A percentile compares a stretch with the other conserved stretches of the same genome.
Conservation (phyloP, 2,888 invertebrate species). For the Drosophila putrida region DNA sequence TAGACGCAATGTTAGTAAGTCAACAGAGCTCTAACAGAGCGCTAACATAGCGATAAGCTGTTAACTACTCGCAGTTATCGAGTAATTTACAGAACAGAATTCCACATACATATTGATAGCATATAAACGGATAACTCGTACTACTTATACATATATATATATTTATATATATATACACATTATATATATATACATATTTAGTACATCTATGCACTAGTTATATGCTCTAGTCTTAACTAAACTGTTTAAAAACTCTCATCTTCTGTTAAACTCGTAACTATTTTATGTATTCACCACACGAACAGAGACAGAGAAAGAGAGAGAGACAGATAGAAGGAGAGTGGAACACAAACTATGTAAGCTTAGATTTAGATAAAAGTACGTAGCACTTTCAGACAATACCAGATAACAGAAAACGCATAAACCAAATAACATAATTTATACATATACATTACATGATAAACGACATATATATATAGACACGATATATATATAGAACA, state of each 20-base stretch:
- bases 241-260: slow-evolving; percentile 17
- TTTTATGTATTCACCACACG: slow-evolving; percentile 32
- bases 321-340: background rate
- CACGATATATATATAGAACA: slow-evolving; percentile 22
- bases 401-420: slow-evolving; percentile 53
- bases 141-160: slow-evolving; percentile 32
- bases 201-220: slow-evolving; percentile 67
- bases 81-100: slow-evolving; percentile 53
- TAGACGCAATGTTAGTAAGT: slow-evolving; percentile 78
- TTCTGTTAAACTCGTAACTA: slow-evolving; percentile 44
- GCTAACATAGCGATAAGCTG: slow-evolving; percentile 22
- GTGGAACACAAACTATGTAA: slow-evolving; percentile 63
- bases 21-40: slow-evolving; percentile 11
- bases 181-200: slow-evolving; percentile 9
- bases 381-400: slow-evolving; percentile 79
- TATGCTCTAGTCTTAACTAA: slow-evolving; percentile 59
- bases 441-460: slow-evolving; percentile 29
- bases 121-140: slow-evolving; percentile 36
- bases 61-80: slow-evolving; percentile 3
- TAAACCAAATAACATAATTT: slow-evolving; percentile 40
- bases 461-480: slow-evolving; percentile 32
- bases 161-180: slow-evolving; percentile 6
- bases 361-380: slow-evolving; percentile 69
- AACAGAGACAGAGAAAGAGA: slow-evolving; percentile 3
- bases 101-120: slow-evolving; percentile 68